These are phyloP conservation scores for Incurvaria masculella DNA, from an alignment of 2,888 invertebrate genomes.

Conservation along the genomic window DNA sequence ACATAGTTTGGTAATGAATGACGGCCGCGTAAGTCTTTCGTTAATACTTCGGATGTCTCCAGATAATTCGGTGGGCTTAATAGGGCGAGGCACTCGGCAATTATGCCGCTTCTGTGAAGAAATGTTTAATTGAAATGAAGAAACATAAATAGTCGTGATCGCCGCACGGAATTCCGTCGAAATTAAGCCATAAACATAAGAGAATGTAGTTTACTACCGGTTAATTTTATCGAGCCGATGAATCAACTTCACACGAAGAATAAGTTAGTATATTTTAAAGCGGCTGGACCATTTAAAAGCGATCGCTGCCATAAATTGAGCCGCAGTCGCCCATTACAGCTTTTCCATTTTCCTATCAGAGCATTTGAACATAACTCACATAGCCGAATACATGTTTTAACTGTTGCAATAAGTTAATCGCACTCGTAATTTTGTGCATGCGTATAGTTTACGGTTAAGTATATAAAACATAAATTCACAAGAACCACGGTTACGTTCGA, in stretches of 20 bases:
- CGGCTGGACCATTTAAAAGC: too few species aligned
- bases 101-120: not conserved
- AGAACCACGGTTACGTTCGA: too few species aligned
- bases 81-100: not conserved
- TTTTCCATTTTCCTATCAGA: too few species aligned
- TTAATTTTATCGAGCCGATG: not conserved
- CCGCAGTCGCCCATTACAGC: too few species aligned
- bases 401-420: too few species aligned
- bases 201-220: not conserved
- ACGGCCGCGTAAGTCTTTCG: not conserved
- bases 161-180: not conserved
- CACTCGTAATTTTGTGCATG: too few species aligned
- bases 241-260: not conserved
- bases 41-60: not conserved
- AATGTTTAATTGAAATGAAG: not conserved
- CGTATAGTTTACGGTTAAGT: too few species aligned
- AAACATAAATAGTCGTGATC: not conserved
- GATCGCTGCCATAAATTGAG: too few species aligned
- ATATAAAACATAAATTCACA: too few species aligned
- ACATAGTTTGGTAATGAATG: not conserved
- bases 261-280: too few species aligned
- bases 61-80: not conserved
- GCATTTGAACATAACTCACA: too few species aligned
- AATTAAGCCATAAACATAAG: not conserved
- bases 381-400: too few species aligned